These are phyloP conservation scores for Lasioglossum villosulum DNA, from an alignment of 2,888 invertebrate genomes.

Conservation along the genomic window DNA sequence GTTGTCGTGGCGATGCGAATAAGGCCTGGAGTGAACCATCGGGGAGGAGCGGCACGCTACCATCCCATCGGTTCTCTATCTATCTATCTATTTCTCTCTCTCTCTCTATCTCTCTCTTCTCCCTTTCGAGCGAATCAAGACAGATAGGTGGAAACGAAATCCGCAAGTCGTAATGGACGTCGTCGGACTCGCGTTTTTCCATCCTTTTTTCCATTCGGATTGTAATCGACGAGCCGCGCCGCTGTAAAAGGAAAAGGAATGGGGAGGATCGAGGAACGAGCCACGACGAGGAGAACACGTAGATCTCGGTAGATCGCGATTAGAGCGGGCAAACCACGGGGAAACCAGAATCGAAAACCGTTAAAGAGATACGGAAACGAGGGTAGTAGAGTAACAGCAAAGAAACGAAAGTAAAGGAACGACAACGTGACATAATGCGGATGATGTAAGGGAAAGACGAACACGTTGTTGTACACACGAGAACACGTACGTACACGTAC, in stretches of 20 bases:
- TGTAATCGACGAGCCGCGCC: neutral
- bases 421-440: neutral
- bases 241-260: neutral
- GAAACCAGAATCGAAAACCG: neutral
- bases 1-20: slow-evolving; percentile 11
- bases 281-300: neutral
- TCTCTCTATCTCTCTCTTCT: neutral
- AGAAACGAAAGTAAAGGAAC: neutral
- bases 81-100: neutral
- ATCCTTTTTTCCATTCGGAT: neutral
- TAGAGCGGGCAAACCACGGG: neutral
- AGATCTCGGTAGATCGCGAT: neutral
- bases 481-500: neutral
- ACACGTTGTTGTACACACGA: slow-evolving; percentile 49
- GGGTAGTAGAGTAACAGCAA: neutral
- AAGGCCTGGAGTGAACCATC: neutral
- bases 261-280: neutral
- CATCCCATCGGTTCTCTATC: too few species aligned
- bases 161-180: neutral
- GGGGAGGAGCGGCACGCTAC: too few species aligned
- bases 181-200: neutral
- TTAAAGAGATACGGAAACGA: neutral
- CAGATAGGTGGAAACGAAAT: neutral
- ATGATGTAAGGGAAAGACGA: slow-evolving; percentile 34
- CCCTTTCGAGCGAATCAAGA: neutral